Percentiles rank a stretch among this genome's conserved stretches.
Conservation (phyloP, 2,797 vertebrate species). For the Pempheris klunzingeri region DNA sequence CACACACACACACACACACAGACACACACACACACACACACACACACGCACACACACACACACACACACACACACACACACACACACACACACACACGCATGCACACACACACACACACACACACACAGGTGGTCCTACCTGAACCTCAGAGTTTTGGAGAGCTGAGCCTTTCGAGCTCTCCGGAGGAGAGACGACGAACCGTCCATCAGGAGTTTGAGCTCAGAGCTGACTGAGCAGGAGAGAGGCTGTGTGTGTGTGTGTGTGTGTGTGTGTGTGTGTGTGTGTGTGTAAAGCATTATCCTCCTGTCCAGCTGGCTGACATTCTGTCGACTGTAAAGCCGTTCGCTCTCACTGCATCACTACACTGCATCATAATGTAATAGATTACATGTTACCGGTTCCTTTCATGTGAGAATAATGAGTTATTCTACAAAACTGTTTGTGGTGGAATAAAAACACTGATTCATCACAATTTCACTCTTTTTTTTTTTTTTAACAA, state of each 20-base stretch:
- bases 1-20: too few relatives aligned
- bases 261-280: slow-evolving; percentile 15
- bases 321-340: slow-evolving; percentile 40
- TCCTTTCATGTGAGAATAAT: too few relatives aligned
- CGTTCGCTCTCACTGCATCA: neutral
- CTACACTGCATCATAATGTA: slow-evolving; percentile 29
- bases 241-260: slow-evolving; percentile 14
- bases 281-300: slow-evolving; percentile 42
- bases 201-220: slow-evolving; percentile 59
- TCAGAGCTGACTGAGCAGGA: slow-evolving; percentile 43
- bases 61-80: slow-evolving; percentile 23
- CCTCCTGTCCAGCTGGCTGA: slow-evolving; percentile 58
- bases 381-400: too few relatives aligned
- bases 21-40: too few relatives aligned
- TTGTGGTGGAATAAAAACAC: too few relatives aligned
- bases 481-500: too few relatives aligned
- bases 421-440: too few relatives aligned
- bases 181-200: slow-evolving; percentile 51
- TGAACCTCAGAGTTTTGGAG: slow-evolving; percentile 50
- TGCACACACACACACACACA: neutral
- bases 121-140: slow-evolving; percentile 20
- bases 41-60: slow-evolving; percentile 36
- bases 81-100: too few relatives aligned
- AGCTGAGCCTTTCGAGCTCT: slow-evolving; percentile 50
- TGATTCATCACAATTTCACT: too few relatives aligned